phyloP scores from a whole-genome alignment of 2,797 vertebrate species.

The Megaceryle alcyon region DNA sequence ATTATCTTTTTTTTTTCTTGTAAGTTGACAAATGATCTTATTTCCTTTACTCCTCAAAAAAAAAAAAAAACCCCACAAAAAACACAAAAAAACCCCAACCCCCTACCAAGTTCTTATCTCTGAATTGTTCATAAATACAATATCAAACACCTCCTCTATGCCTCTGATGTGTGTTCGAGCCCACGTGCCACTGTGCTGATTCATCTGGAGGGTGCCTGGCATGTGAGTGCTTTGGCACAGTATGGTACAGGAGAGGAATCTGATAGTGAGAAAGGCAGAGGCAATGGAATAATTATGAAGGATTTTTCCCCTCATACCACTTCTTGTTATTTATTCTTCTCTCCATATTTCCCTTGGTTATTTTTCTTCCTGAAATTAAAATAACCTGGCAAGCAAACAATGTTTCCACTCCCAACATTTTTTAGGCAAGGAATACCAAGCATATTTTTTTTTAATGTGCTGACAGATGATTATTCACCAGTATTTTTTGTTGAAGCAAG shows the following conservation, averaged over 20 bases:
- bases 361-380: constrained; percentile 65
- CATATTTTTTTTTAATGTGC: neutral
- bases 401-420: constrained; percentile 44
- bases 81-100: no score
- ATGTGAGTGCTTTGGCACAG: constrained; percentile 19
- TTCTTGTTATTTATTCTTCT: constrained; percentile 55
- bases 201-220: neutral
- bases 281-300: constrained; percentile 23
- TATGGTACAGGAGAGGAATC: neutral
- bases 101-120: constrained; percentile 11
- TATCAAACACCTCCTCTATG: constrained; percentile 13
- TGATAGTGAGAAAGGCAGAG: neutral
- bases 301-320: neutral
- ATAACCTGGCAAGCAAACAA: constrained; percentile 68
- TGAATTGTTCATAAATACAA: constrained; percentile 28
- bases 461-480: constrained; percentile 42
- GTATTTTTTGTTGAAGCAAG: constrained; percentile 47
- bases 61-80: neutral
- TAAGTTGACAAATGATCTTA: neutral
- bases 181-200: neutral
- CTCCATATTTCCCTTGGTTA: constrained; percentile 45
- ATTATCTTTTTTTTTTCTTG: neutral
- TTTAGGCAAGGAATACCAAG: constrained; percentile 9
- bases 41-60: neutral
- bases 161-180: neutral